These are phyloP conservation scores for Argentina silus DNA, from an alignment of 2,797 vertebrate species.

Conservation along the genomic window DNA sequence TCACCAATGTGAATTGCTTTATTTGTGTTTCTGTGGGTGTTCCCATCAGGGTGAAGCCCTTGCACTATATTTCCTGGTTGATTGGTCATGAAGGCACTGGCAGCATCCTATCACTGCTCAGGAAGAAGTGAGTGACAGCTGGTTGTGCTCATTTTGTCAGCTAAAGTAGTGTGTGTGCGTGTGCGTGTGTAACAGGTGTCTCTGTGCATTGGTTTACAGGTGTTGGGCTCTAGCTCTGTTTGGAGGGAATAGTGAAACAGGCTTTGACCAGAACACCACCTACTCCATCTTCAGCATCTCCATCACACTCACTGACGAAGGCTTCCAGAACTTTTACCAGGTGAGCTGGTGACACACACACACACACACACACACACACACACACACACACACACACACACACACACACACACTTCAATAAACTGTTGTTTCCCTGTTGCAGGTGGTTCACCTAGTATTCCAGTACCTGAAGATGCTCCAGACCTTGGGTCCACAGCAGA, in stretches of 20 bases:
- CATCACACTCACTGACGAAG: constrained; percentile 91
- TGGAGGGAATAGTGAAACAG: constrained; percentile 93
- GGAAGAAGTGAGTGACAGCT: constrained; percentile 84
- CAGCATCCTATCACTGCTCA: constrained; percentile 91
- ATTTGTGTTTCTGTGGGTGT: constrained; percentile 33
- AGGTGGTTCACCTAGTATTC: constrained; percentile 93
- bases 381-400: no score
- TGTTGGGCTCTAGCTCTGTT: constrained; percentile 94
- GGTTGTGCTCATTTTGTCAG: background rate
- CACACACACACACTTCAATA: background rate
- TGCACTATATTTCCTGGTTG: constrained; percentile 96
- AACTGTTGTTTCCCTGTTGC: constrained; percentile 27
- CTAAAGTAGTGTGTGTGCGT: background rate
- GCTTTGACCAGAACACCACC: constrained; percentile 95
- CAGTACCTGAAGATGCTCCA: constrained; percentile 98
- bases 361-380: background rate
- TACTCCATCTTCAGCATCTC: constrained; percentile 95
- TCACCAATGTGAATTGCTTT: background rate
- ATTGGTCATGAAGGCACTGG: constrained; percentile 95
- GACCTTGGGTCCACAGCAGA: constrained; percentile 88
- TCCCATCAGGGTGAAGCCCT: constrained; percentile 88
- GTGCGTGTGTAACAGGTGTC: constrained; percentile 14
- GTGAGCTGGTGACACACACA: constrained; percentile 61
- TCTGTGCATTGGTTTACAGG: constrained; percentile 64
- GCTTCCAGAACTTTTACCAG: constrained; percentile 91